Evolutionary conservation across 2,113 vertebrate genomes (phyloP).

Genomic region (Neogobius melanostomus): DNA sequence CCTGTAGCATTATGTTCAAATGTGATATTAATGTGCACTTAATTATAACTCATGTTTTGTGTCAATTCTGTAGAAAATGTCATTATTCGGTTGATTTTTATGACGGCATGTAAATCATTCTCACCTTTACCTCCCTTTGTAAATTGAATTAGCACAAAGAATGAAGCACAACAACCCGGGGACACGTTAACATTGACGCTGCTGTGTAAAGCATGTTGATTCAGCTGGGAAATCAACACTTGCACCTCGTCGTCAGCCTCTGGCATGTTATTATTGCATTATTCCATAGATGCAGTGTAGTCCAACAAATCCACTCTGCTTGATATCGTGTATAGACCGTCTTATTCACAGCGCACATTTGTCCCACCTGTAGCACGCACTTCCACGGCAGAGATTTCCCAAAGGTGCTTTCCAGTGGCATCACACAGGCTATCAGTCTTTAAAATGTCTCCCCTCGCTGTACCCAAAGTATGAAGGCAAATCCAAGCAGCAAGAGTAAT

Average conservation of each 20-base stretch:
- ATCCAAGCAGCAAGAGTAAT: conserved; percentile 44
- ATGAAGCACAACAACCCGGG: conserved; percentile 14
- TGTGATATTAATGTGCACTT: too few relatives aligned
- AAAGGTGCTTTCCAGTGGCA: conserved; percentile 48
- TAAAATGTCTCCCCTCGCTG: conserved; percentile 40
- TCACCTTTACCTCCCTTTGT: neutral
- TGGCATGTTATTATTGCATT: conserved; percentile 58
- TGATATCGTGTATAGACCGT: conserved; percentile 19
- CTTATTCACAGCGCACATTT: conserved; percentile 22
- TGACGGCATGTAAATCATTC: neutral
- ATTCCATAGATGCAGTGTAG: conserved; percentile 50
- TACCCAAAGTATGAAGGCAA: conserved; percentile 45
- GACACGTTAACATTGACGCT: conserved; percentile 24
- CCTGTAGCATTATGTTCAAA: too few relatives aligned
- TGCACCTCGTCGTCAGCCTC: conserved; percentile 40
- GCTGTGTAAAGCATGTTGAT: conserved; percentile 27
- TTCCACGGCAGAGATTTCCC: conserved; percentile 58
- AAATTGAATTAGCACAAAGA: conserved; percentile 20
- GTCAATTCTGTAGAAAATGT: neutral
- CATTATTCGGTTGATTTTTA: neutral
- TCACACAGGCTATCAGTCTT: conserved; percentile 50
- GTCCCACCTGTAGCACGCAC: conserved; percentile 37
- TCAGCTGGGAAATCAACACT: conserved; percentile 60
- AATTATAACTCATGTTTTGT: too few relatives aligned
- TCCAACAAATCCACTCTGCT: conserved; percentile 30